phyloP scores from a whole-genome alignment of 2,797 vertebrate genomes.

The Merluccius polli region DNA sequence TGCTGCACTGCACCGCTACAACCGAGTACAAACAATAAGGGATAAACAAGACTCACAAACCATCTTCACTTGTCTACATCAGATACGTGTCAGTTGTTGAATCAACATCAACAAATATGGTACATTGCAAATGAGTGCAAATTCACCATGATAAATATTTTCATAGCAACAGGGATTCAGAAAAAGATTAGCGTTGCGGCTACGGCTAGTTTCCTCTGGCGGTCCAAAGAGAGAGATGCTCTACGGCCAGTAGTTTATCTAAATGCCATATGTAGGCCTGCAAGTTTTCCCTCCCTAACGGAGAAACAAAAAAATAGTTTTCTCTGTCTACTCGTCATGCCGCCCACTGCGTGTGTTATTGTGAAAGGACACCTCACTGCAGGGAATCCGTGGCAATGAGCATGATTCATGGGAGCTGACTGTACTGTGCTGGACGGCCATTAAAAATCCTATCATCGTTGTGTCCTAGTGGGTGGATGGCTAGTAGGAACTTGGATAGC shows the following conservation, averaged over 20 bases:
- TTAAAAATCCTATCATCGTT: slow-evolving; percentile 66
- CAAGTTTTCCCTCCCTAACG: neutral
- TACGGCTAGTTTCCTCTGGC: neutral
- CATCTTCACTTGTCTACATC: neutral
- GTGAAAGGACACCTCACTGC: slow-evolving; percentile 64
- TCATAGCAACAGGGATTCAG: slow-evolving; percentile 56
- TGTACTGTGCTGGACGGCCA: slow-evolving; percentile 59
- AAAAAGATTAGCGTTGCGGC: slow-evolving; percentile 45
- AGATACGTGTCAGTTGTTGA: neutral
- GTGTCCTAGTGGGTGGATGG: slow-evolving; percentile 38
- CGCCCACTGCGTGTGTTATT: slow-evolving; percentile 62
- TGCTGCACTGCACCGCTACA: neutral
- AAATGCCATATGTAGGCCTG: slow-evolving; percentile 60
- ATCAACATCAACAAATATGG: slow-evolving; percentile 34
- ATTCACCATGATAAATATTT: slow-evolving; percentile 78
- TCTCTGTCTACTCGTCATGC: slow-evolving; percentile 61
- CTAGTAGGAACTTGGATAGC: slow-evolving; percentile 36
- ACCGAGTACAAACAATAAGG: neutral
- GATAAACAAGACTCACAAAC: neutral
- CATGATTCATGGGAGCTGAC: slow-evolving; percentile 55
- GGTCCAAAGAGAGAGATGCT: neutral
- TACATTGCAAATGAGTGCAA: slow-evolving; percentile 51
- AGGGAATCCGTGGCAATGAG: slow-evolving; percentile 49
- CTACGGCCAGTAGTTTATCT: slow-evolving; percentile 55
- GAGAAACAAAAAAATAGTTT: slow-evolving; percentile 55